Percentiles rank a stretch among this genome's conserved stretches.
These are phyloP conservation scores for Trididemnum nubilum DNA, from an alignment of 23 tunicate genomes.

Conservation along the genomic window DNA sequence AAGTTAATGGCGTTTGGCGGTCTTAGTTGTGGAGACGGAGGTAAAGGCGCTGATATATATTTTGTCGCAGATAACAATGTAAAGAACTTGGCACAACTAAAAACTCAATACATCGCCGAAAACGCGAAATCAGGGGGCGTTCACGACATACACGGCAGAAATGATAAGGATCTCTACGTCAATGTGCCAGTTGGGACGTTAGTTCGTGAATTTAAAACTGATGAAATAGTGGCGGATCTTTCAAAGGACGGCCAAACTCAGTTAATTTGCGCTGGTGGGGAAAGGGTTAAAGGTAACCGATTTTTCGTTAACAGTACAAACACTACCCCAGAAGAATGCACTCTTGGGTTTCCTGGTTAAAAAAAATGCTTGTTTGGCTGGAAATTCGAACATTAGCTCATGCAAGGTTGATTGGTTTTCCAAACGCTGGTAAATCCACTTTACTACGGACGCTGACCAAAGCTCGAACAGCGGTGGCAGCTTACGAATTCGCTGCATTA, in stretches of 20 bases:
- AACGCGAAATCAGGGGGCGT: conserved; percentile 66
- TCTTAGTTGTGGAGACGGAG: conserved; percentile 86
- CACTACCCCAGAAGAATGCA: conserved; percentile 79
- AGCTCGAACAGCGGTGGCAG: conserved; percentile 78
- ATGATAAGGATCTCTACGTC: conserved; percentile 38
- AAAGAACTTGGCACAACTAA: conserved; percentile 45
- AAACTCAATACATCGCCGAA: conserved; percentile 47
- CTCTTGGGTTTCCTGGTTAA: conserved; percentile 73
- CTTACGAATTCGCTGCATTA: conserved; percentile 70
- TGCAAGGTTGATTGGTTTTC: conserved; percentile 90
- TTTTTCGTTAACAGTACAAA: conserved; percentile 70
- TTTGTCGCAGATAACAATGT: conserved; percentile 57
- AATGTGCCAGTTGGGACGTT: conserved; percentile 84
- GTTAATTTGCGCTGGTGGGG: conserved; percentile 76
- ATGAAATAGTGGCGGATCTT: conserved; percentile 56
- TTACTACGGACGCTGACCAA: conserved; percentile 58
- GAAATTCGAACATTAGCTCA: conserved; percentile 79
- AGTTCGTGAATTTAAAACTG: conserved; percentile 42
- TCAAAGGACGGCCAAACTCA: conserved; percentile 39
- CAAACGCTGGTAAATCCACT: conserved; percentile 94
- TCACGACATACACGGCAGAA: conserved; percentile 47
- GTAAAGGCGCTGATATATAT: conserved; percentile 83
- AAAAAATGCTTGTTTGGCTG: conserved; percentile 30
- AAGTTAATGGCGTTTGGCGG: conserved; percentile 67
- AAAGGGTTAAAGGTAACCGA: conserved; percentile 80